Base-by-base conservation (phyloP, 2,888 invertebrate genomes). In the Stenotaenia linearis region DNA sequence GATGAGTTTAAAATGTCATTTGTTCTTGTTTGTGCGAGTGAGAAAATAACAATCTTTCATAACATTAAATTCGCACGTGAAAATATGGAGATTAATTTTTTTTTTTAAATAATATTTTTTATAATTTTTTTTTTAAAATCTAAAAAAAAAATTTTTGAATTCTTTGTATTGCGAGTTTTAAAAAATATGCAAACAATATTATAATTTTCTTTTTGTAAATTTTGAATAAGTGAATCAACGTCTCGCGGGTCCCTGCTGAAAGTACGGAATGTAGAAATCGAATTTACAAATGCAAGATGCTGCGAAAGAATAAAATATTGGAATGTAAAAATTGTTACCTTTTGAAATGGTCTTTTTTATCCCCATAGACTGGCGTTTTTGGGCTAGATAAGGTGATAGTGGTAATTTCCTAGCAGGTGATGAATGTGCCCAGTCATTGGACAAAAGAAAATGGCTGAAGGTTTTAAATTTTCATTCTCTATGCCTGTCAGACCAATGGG, bases 371-470 rank as follows among this genome's bases (percentile, higher is more conserved):
- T 69, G 28, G 69, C 25, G 69, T 69, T 69, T 69, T 69, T 23
- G 69, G 69, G 25, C 69, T 25, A 69, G 69, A 69, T 69, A 69
- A 69, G 69, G 69, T 69, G 69, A 69, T 69, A 69, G 69, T 69
- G 69, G 69, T 69, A 69, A 69, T 69, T 69, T 69, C 28, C 69
- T 69, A 28, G 25, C 69, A 69, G 28, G 69, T 69, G 69, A 69
- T 69, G 69, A 69, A 69, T 69, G 69, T 69, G 69, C 69, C 69
- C 69, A 69, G 69, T 69, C 69, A 69, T 69, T 69, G 69, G 69
- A 69, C 69, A 69, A 69, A 69, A 69, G 69, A 69, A 69, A 69
- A 69, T 69, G 28, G 69, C 69, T 69, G 69, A 69, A 69, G 69
- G 69, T 69, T 69, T 69, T 69, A 69, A 69, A 69, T 69, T 69